Evolutionary conservation across 2,113 vertebrate species (phyloP), one percentile per base, ranked within the genome.

Genomic region (Istiophorus platypterus): DNA sequence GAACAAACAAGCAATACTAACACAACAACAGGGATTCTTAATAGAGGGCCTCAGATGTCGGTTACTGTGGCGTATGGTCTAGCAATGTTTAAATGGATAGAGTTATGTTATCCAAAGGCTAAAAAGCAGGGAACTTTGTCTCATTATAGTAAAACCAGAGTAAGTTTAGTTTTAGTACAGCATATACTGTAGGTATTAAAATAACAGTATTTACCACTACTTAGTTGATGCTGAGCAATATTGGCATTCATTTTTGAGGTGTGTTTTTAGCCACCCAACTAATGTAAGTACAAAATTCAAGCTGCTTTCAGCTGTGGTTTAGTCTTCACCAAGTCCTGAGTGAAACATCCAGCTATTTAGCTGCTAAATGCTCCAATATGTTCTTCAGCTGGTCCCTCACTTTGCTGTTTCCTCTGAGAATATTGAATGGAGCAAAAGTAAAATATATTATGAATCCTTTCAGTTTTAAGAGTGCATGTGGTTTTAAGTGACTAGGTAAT

Each of bases 91-190:
- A 57, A 41, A 56, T 29, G 17, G 54, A 2, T 49, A 7, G 2
- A 68, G 5, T 68, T 7, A 59, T 27, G 3, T n/a, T 7, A n/a
- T 59, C 22, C 45, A 58, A 70, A 80, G 58, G 56, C 73, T 45
- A 66, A 62, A 27, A 42, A 63, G 17, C 11, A 3, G 39, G 49
- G 24, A 56, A 37, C 14, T 26, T n/a, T 31, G 54, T 9, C 11
- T 62, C 12, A 15, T 9, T 17, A 61, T 4, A 15, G 17, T 37
- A 22, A 34, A 80, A 72, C 45, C 1, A 18, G 6, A 5, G 22
- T 66, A 22, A 26, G 11, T 31, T 22, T 41, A 45, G 52, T 26
- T 4, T 6, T 27, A 41, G 31, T 34, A 34, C 31, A 34, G 31
- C 31, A 34, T 34, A 6, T 34, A 34, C 31, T 34, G 31, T 34